Base-by-base conservation (phyloP, 2,113 vertebrate species). In the Rhea americana region DNA sequence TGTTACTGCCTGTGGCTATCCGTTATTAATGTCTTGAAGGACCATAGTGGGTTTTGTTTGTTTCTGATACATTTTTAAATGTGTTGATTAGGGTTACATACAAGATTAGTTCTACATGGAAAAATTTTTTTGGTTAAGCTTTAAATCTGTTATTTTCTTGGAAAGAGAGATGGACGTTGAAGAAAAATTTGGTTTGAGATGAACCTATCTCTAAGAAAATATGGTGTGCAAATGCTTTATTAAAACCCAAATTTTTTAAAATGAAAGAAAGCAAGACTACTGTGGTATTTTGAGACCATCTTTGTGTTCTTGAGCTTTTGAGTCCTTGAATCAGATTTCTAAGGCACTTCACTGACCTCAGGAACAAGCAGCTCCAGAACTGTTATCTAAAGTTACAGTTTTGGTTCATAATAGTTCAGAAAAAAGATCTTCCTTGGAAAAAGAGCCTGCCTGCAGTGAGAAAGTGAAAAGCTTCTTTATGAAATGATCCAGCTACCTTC, bases 401-500 rank as follows among this genome's bases (percentile, higher is more conserved):
- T 91, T 77, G 0, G 0, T 67, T 83, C 21, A 4, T 43, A 28
- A 37, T 77, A 81, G 63, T 75, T 78, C 61, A 86, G 80, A 17
- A 88, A 77, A 56, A 85, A 73, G 19, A 9, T 0, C 53, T 70
- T 91, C 51, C 56, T 59, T 39, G 47, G 55, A 59, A 71, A 74
- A 85, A 83, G 45, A 82, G 51, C 50, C n/a, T 80, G 65, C 82
- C 50, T 90, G 73, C 73, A 85, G 85, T 76, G 80, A 86, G 70
- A 82, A 78, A 91, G 56, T 77, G 85, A 91, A 95, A 83, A 95
- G 68, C 51, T 72, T 80, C 85, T 48, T 48, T 83, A 93, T 83
- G 83, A 93, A 86, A 86, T 93, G 39, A 65, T 94, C 25, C 80
- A 89, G 61, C 73, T 84, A 94, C 86, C 86, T 91, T 94, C 71